phyloP scores from a whole-genome alignment of 2,797 vertebrate species.

The Chaetophractus vellerosus region DNA sequence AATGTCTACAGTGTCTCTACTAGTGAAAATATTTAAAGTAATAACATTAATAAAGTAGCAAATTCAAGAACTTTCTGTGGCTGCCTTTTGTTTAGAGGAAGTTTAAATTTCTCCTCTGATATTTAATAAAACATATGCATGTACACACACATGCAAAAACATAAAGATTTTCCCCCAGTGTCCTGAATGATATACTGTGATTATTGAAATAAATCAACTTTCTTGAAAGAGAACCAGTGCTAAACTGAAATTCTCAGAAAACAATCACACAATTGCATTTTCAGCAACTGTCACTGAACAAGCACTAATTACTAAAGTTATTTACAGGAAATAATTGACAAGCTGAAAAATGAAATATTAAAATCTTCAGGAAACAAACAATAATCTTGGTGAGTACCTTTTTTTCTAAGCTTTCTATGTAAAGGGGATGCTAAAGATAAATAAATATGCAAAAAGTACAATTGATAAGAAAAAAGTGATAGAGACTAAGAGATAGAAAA shows the following conservation, averaged over 20 bases:
- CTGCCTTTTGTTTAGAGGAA: slow-evolving; percentile 58
- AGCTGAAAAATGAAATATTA: slow-evolving; percentile 38
- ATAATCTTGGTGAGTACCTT: not conserved
- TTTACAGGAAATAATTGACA: slow-evolving; percentile 36
- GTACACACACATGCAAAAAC: not conserved
- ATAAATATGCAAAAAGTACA: not conserved
- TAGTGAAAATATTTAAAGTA: slow-evolving; percentile 77
- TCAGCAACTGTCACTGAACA: not conserved
- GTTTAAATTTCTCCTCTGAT: slow-evolving; percentile 63
- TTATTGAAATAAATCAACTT: slow-evolving; percentile 57
- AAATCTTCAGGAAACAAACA: slow-evolving; percentile 3
- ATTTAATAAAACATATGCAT: slow-evolving; percentile 73
- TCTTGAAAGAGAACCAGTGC: slow-evolving; percentile 51
- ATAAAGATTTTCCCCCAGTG: not conserved
- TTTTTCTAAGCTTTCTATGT: not conserved
- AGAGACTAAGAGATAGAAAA: not conserved
- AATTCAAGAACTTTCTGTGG: slow-evolving; percentile 64
- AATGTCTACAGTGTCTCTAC: slow-evolving; percentile 34
- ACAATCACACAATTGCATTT: not conserved
- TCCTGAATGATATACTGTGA: slow-evolving; percentile 51
- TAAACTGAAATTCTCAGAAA: slow-evolving; percentile 61
- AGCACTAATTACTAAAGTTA: slow-evolving; percentile 58
- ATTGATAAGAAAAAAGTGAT: not conserved
- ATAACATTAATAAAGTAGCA: slow-evolving; percentile 66
- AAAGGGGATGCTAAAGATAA: slow-evolving; percentile 2